Evolutionary conservation across 2,888 invertebrate genomes (phyloP).

Genomic region (Drosophila demipolita): DNA sequence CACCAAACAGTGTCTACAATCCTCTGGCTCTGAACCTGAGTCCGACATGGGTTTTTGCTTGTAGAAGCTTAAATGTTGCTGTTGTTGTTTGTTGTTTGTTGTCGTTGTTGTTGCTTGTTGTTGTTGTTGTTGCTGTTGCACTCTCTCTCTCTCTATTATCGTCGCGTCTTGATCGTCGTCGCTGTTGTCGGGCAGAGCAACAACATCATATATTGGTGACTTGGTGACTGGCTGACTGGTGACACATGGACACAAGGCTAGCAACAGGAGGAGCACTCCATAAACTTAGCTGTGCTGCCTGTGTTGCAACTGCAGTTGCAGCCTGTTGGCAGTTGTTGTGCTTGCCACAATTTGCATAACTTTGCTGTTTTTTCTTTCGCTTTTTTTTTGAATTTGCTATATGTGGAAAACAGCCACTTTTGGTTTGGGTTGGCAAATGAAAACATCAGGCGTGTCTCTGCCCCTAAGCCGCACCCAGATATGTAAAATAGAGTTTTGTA

Average conservation of each 20-base stretch:
- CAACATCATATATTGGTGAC: conserved; percentile 73
- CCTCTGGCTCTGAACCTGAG: conserved; percentile 16
- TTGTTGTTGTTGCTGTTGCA: conserved; percentile 16
- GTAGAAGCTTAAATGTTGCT: conserved; percentile 30
- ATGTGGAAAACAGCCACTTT: conserved; percentile 49
- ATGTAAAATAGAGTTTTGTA: background rate
- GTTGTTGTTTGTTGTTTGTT: conserved; percentile 7
- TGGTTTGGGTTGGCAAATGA: conserved; percentile 55
- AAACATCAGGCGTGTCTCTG: conserved; percentile 63
- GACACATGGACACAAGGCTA: conserved; percentile 75
- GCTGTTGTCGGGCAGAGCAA: conserved; percentile 46
- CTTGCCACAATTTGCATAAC: conserved; percentile 67
- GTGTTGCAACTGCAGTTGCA: conserved; percentile 37
- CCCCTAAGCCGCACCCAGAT: background rate
- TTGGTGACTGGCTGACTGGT: conserved; percentile 73
- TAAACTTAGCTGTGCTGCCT: conserved; percentile 60
- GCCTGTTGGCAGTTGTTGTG: conserved; percentile 17
- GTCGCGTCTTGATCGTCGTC: conserved; percentile 60
- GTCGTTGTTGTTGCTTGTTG: conserved; percentile 15
- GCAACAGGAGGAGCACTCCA: conserved; percentile 61
- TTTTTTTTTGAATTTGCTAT: conserved; percentile 59
- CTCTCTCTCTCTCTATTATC: conserved; percentile 66
- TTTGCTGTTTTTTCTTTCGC: conserved; percentile 64
- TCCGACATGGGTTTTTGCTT: conserved; percentile 55
- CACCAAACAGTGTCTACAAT: conserved; percentile 39